Base-by-base conservation (phyloP, 2,797 vertebrate species). In the Margarornis squamiger region DNA sequence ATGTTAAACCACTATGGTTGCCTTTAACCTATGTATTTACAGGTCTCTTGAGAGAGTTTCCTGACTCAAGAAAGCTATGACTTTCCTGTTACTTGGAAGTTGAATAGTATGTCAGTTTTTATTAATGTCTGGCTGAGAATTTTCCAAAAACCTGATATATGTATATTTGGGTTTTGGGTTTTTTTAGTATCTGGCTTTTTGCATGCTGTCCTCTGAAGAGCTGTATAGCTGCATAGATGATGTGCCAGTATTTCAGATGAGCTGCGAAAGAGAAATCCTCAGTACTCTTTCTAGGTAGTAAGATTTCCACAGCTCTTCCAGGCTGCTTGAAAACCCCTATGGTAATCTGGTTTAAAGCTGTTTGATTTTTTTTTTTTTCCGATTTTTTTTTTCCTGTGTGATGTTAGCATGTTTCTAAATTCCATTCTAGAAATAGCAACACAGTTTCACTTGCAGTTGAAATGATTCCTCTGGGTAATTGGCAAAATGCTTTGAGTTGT, bases 401-500 rank as follows among this genome's bases (percentile, higher is more conserved):
- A 49, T 81, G 58, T 62, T 90, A 90, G 29, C 48, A 20, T 52
- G n/a, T 66, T 92, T 88, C 85, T 66, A 55, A 93, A 79, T 86
- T 92, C 59, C n/a, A 9, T 87, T 84, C 76, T 71, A 74, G 88
- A 89, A 93, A 89, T 65, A 91, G 77, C 36, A 46, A 39, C 7
- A 3, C 51, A 38, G 57, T 81, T 97, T 90, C 92, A 26, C 81
- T 95, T 79, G 88, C 49, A 86, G 52, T 58, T 66, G 45, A 85
- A 94, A 57, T 65, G 12, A 63, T 93, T 95, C 74, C 48, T 85
- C 41, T 54, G 81, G 61, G 86, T 92, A 87, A 88, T 16, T 96
- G 90, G 63, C 81, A 87, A 67, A 89, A 89, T 71, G 54, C 81
- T 97, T 79, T 15, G 61, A 85, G 84, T 92, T 93, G 46, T 76